Evolutionary conservation across 1,140 invertebrate species (phyloP), one percentile per base, ranked within the genome.

Genomic region (Trypoxylus dichotomus): DNA sequence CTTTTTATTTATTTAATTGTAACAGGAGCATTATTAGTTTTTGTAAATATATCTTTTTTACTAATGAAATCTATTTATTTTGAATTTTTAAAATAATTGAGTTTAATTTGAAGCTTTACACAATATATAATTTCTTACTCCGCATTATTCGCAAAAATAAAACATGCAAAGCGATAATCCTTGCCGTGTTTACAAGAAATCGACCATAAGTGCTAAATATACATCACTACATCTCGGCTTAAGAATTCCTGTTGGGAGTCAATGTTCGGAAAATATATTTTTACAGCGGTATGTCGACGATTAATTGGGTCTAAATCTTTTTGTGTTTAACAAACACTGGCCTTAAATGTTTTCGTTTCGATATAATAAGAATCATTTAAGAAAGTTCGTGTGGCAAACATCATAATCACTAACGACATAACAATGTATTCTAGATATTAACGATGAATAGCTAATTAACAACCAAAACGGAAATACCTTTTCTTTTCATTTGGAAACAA

Each of bases 181-280:
- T 10, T 29, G 24, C 24, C 15, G 21, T 68, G 60, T 68, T 68
- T 68, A 68, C 60, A 29, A 27, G 11, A 25, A 68, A 25, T 29
- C 27, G 27, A 24, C 21, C 60, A 68, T 29, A 24, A 68, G 8
- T 68, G 60, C 60, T 68, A 68, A 68, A 68, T 68, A 68, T 68
- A 68, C 60, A 68, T 27, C 27, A 29, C 60, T 29, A 68, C 21
- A 68, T 68, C 27, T 29, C 60, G 11, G 60, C 60, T 24, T 68
- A 27, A 24, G 60, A 68, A 68, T 68, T 68, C 60, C 60, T 68
- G 60, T 68, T 29, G 60, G 60, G 21, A 68, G 60, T 68, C 60
- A 68, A 68, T 68, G 60, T 19, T 68, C 60, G 19, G 60, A 27
- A 68, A 68, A 68, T 68, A 68, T 68, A 68, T 68, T 68, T 68